Base-by-base conservation (phyloP, 2,113 vertebrate genomes). In the Dipodomys stephensi region DNA sequence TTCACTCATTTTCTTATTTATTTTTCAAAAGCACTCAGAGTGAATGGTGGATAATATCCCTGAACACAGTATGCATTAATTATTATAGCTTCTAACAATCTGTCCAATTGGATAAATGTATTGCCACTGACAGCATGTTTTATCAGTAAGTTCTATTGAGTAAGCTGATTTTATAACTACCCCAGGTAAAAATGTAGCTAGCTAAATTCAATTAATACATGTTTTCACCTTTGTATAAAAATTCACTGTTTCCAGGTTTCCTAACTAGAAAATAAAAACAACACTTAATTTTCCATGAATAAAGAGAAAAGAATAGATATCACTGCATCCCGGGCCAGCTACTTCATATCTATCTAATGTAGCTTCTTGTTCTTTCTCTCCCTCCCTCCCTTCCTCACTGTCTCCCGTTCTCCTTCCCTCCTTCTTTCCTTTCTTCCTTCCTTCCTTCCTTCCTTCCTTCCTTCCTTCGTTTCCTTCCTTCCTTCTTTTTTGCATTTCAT, bases 71-170 rank as follows among this genome's bases (percentile, higher is more conserved):
- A 6, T 20, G 11, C 8, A 27, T 2, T 81, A 39, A 39, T 90
- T 46, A 80, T 57, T 92, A n/a, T 8, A 13, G 57, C 90, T 91
- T 94, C 64, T 72, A 87, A 23, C 87, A 7, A 39, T 84, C 2
- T 64, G 39, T 30, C 12, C 20, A 73, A 73, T 77, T 68, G 9
- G 64, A 12, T 69, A 15, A 91, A 80, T 7, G 67, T 80, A 83
- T 73, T 87, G 20, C 23, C 74, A 93, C 27, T 3, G 65, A 4
- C 10, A 83, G 3, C 5, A 79, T 86, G 12, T 91, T 49, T 18
- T 76, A 77, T 84, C 44, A 90, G 2, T 88, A 71, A 83, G 2
- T 88, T 87, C 23, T 72, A 68, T 8, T 84, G 53, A 53, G 2
- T 16, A 57, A 77, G 19, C 27, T 92, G 46, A 87, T 90, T 92